phyloP scores from a whole-genome alignment of 2,113 vertebrate species.

The Charadrius vociferus region DNA sequence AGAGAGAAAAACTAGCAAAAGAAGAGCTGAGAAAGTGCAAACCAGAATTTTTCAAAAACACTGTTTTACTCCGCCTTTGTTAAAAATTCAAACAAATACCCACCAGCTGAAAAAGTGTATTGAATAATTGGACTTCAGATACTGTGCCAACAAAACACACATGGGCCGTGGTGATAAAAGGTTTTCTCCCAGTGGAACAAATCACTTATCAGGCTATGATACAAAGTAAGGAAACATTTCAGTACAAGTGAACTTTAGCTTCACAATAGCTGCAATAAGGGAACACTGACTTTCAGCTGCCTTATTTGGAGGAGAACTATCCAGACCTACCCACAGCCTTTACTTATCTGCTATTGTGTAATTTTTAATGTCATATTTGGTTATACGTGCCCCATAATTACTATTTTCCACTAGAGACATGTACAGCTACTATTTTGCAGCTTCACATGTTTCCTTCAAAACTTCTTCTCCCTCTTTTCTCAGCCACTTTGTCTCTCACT shows the following conservation, averaged over 20 bases:
- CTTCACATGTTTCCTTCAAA: background rate
- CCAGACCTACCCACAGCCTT: slow-evolving; percentile 29
- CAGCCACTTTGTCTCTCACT: background rate
- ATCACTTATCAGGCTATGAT: slow-evolving; percentile 56
- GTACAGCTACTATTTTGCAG: slow-evolving; percentile 2
- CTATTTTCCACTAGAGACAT: slow-evolving; percentile 36
- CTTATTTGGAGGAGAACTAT: slow-evolving; percentile 54
- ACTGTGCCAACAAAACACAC: slow-evolving; percentile 62
- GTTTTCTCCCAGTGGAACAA: slow-evolving; percentile 40
- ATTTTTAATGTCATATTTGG: slow-evolving; percentile 56
- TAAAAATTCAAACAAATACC: slow-evolving; percentile 56
- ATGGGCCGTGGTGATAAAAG: slow-evolving; percentile 56
- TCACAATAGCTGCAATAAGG: slow-evolving; percentile 24
- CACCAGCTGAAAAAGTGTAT: slow-evolving; percentile 57
- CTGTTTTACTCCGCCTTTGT: slow-evolving; percentile 12
- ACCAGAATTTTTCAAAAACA: background rate
- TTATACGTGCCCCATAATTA: slow-evolving; percentile 11
- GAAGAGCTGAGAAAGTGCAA: slow-evolving; percentile 3
- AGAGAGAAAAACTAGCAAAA: background rate
- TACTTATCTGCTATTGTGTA: slow-evolving; percentile 48
- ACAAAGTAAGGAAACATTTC: slow-evolving; percentile 66
- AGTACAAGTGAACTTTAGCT: slow-evolving; percentile 53
- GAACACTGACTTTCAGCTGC: slow-evolving; percentile 38
- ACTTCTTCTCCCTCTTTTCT: background rate
- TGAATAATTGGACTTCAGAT: slow-evolving; percentile 41